Evolutionary conservation across 2,113 vertebrate species (phyloP).

Genomic region (Anthoscopus minutus): DNA sequence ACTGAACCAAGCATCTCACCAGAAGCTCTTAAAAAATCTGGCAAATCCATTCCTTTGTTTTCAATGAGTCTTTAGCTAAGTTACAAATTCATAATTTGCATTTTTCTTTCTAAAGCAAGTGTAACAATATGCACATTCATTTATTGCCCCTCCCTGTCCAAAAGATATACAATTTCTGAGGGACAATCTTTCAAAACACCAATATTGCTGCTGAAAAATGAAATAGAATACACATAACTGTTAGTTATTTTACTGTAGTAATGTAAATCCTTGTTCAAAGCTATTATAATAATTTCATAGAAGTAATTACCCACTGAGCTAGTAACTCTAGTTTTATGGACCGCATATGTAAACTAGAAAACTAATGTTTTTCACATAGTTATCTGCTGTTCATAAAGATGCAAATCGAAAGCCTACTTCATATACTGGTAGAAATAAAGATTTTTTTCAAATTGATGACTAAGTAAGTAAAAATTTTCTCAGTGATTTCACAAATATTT

Average conservation of each 20-base stretch:
- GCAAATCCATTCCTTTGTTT: neutral
- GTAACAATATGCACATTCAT: neutral
- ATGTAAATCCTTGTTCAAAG: conserved; percentile 50
- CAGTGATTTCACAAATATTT: neutral
- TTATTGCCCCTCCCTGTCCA: neutral
- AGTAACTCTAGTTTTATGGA: conserved; percentile 61
- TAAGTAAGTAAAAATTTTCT: neutral
- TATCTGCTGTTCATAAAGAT: conserved; percentile 29
- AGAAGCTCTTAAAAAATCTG: neutral
- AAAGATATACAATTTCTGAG: conserved; percentile 36
- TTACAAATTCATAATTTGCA: neutral
- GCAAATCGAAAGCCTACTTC: conserved; percentile 18
- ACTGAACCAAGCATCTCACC: neutral
- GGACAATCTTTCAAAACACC: conserved; percentile 30
- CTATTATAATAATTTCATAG: conserved; percentile 56
- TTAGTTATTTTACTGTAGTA: conserved; percentile 34
- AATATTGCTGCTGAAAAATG: conserved; percentile 13
- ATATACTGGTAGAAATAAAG: neutral
- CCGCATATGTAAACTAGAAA: conserved; percentile 36
- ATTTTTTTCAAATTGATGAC: neutral
- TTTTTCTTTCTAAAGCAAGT: neutral
- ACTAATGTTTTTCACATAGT: conserved; percentile 18
- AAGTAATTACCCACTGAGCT: conserved; percentile 45
- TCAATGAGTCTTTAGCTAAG: neutral
- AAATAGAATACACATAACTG: conserved; percentile 8